Base-by-base conservation (phyloP, 2,888 invertebrate genomes). In the Drosophila macrothrix region DNA sequence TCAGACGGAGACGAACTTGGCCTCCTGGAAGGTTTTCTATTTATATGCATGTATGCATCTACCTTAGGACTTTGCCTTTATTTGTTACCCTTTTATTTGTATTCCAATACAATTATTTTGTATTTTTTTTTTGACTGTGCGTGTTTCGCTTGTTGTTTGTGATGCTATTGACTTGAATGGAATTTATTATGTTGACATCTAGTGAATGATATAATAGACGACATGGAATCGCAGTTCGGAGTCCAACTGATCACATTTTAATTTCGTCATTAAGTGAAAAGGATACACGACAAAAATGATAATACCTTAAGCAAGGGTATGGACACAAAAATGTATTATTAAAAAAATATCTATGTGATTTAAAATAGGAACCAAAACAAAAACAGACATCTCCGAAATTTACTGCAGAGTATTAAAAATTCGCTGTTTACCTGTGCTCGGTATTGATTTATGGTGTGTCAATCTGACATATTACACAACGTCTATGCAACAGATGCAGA, bases 401-500 rank as follows among this genome's bases (percentile, higher is more conserved):
- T n/a, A n/a, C 25, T 22, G 7, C 1, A 22, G 46, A 16, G 46
- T 25, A 46, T 46, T 28, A 9, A 2, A 14, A 4, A 25, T 25
- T 16, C 46, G 1, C 16, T 46, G 39, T 25, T 59, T 50, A 53
- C 35, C 46, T 50, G 31, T 54, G 39, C 73, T 43, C 31, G 56
- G 22, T 82, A 82, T 82, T 82, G 82, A 80, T 82, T 82, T 73
- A 69, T 76, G 58, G 59, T 70, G 78, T 83, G 83, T 71, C 85
- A 82, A 80, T 74, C 80, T 66, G 82, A 74, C 80, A 82, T 78
- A 74, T 84, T 83, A 68, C 60, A 76, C 79, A 77, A 77, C 75
- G 63, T 25, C 54, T 65, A 72, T 80, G 84, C 83, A 83, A 81
- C 82, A 73, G 74, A 61, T 81, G 31, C 35, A 63, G 28, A 10